Evolutionary conservation across 1,140 invertebrate species (phyloP), one percentile per base, ranked within the genome.

Genomic region (Bicyclus anynana): DNA sequence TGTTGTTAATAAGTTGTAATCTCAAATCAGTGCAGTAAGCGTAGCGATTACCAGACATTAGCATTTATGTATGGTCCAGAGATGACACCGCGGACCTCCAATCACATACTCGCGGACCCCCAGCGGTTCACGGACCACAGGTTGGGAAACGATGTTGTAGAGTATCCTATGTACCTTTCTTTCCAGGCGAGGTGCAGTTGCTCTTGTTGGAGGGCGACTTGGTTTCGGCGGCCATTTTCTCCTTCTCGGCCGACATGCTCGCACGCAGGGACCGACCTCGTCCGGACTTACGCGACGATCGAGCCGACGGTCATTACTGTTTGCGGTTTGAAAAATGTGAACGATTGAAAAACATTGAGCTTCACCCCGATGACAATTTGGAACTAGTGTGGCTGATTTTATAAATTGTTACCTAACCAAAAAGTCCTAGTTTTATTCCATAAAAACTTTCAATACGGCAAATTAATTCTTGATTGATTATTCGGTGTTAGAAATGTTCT

Each of bases 151-250:
- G 33, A 3, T n/a, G 33, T 29, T 2, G 27, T n/a, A 29, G 4
- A 7, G 4, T 6, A 10, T 38, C 16, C 4, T 42, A 44, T 29
- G 49, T 81, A 87, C 84, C 84, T 87, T 87, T 87, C 58, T 87
- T 87, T 53, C 82, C 84, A n/a, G 84, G 84, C 53, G 84, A 87
- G 16, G 84, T 80, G 66, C 84, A 86, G 71, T 87, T 87, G 61
- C 80, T 84, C 74, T 77, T 87, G 66, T 84, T 86, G 20, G 84
- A 85, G 23, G 84, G 83, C 23, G 84, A 86, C 62, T 87, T 87
- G 40, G 69, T 65, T 67, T 84, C 84, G 40, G 74, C 72, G 21
- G 80, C 82, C 84, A 86, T 86, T 61, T 86, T 87, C 69, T 83
- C 84, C 62, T 85, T 87, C 68, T 87, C 84, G 20, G 82, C 77